Evolutionary conservation across 2,113 vertebrate genomes (phyloP).

Genomic region (Melanotaenia duboulayi): DNA sequence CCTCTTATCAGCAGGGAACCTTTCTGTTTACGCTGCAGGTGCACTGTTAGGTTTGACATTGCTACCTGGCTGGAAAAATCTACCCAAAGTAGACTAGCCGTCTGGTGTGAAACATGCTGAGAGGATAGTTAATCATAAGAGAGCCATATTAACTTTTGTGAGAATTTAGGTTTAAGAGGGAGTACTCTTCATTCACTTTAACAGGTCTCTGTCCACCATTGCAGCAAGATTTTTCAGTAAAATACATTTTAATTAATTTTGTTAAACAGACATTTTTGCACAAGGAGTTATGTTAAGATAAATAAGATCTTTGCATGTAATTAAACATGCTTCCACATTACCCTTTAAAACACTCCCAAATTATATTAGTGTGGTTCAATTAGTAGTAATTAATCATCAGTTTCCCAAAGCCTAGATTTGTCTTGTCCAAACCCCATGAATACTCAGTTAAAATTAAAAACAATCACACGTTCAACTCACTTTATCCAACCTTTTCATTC

Average conservation of each 20-base stretch:
- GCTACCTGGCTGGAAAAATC: constrained; percentile 42
- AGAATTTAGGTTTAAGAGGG: not conserved
- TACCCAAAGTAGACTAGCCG: not conserved
- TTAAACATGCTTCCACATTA: no score
- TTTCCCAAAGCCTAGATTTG: not conserved
- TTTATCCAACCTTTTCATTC: no score
- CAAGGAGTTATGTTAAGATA: no score
- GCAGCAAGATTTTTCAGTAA: no score
- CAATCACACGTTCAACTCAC: not conserved
- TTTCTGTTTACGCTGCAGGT: constrained; percentile 39
- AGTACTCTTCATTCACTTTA: no score
- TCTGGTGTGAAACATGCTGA: not conserved
- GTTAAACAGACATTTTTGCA: no score
- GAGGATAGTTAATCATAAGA: not conserved
- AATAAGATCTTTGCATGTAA: no score
- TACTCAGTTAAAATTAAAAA: not conserved
- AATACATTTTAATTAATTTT: no score
- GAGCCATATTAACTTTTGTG: not conserved
- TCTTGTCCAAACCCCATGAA: not conserved
- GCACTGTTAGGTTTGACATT: constrained; percentile 45
- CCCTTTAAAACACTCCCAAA: no score
- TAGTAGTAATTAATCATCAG: no score
- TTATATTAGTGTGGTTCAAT: no score
- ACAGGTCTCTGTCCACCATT: no score
- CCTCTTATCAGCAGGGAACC: constrained; percentile 46